Conservation (phyloP, 2,113 vertebrate species). For the Oreochromis niloticus region DNA sequence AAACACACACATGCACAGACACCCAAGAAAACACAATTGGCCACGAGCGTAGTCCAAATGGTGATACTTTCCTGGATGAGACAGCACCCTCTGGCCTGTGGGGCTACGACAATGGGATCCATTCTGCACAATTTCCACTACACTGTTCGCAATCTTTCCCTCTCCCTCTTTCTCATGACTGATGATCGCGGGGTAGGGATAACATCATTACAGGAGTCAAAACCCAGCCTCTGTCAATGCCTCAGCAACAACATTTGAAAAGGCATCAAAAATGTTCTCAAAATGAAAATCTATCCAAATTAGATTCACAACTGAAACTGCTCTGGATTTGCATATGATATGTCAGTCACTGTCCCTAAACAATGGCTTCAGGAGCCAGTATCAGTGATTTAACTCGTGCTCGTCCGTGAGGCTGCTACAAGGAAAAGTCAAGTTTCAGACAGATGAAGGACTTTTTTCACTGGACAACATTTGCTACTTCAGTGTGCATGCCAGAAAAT, state of each 20-base stretch:
- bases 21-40: slow-evolving; percentile 29
- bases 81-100: slow-evolving; percentile 49
- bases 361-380: background rate
- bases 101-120: slow-evolving; percentile 53
- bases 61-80: slow-evolving; percentile 42
- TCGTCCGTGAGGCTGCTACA: background rate
- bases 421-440: slow-evolving; percentile 15
- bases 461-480: slow-evolving; percentile 30
- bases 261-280: background rate
- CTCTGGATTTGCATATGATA: background rate
- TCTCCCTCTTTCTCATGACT: slow-evolving; percentile 27
- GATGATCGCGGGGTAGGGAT: slow-evolving; percentile 50
- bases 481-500: slow-evolving; percentile 16
- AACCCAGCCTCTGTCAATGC: background rate
- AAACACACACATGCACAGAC: background rate
- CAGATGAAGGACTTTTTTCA: background rate
- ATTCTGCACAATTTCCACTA: slow-evolving; percentile 49
- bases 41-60: slow-evolving; percentile 26
- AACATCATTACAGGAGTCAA: slow-evolving; percentile 1
- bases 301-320: background rate
- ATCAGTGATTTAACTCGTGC: background rate
- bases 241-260: background rate
- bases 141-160: slow-evolving; percentile 6
- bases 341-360: background rate
- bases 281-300: background rate